Conservation (phyloP, 2,113 vertebrate genomes). For the Scartelaos histophorus region DNA sequence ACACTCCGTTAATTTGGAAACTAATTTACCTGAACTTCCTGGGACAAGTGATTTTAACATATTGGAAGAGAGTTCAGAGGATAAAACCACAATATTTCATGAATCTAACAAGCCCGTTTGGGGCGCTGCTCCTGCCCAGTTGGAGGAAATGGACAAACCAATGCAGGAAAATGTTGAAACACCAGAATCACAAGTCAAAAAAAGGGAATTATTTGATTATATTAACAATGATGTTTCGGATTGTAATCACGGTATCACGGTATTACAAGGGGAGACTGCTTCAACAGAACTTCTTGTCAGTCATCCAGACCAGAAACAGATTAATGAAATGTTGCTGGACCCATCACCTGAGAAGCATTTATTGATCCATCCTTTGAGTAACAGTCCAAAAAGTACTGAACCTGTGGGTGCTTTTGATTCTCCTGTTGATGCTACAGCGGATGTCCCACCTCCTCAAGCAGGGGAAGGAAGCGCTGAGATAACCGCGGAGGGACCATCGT, state of each 20-base stretch:
- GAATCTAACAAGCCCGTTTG: neutral
- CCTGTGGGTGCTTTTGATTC: neutral
- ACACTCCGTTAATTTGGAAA: neutral
- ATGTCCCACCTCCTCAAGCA: slow-evolving; percentile 27
- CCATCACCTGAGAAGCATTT: neutral
- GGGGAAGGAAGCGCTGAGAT: slow-evolving; percentile 39
- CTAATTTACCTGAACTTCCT: neutral
- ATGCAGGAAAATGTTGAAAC: neutral
- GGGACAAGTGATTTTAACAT: neutral
- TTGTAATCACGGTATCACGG: neutral
- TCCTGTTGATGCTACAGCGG: slow-evolving; percentile 12
- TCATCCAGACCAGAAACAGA: slow-evolving; percentile 9
- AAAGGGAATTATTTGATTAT: slow-evolving; percentile 13
- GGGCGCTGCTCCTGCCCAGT: neutral
- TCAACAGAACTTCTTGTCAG: slow-evolving; percentile 15
- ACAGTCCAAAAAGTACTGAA: neutral
- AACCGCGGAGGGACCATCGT: slow-evolving; percentile 1
- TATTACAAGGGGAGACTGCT: neutral
- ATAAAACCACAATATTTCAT: neutral
- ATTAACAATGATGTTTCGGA: neutral
- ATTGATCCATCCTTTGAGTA: slow-evolving; percentile 2
- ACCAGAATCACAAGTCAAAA: neutral
- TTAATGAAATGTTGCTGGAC: neutral
- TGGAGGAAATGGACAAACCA: neutral
- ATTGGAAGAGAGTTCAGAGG: slow-evolving; percentile 15